Conservation (phyloP, 2,113 vertebrate species). For the Planiliza haematocheilus region DNA sequence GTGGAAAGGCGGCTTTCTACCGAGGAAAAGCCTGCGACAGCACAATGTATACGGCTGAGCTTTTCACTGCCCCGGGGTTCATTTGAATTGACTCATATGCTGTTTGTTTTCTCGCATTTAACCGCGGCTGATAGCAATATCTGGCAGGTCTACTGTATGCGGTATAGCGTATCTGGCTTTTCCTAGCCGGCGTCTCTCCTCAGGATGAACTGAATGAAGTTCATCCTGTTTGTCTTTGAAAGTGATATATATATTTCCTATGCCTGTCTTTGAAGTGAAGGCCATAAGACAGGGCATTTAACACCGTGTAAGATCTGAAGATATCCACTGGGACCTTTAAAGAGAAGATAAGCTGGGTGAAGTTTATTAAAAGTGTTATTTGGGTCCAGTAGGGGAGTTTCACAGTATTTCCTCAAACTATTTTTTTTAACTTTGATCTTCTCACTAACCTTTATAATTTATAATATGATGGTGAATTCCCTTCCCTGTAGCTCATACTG, state of each 20-base stretch:
- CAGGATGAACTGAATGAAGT: not conserved
- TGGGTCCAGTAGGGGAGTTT: not conserved
- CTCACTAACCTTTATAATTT: too few species aligned
- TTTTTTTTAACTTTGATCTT: too few species aligned
- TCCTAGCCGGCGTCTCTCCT: slow-evolving; percentile 7
- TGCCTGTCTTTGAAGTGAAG: slow-evolving; percentile 9
- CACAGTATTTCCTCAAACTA: not conserved
- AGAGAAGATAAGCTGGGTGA: not conserved
- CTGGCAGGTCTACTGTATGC: slow-evolving; percentile 8
- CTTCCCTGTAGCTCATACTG: too few species aligned
- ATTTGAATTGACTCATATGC: slow-evolving; percentile 53
- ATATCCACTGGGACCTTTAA: not conserved
- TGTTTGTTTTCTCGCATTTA: slow-evolving; percentile 54
- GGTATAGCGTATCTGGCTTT: slow-evolving; percentile 17
- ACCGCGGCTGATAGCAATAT: slow-evolving; percentile 43
- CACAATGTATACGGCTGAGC: slow-evolving; percentile 40
- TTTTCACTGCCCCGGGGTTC: slow-evolving; percentile 39
- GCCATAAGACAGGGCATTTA: not conserved
- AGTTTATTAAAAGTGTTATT: not conserved
- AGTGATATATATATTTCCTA: not conserved
- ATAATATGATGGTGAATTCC: too few species aligned
- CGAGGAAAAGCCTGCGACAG: slow-evolving; percentile 40
- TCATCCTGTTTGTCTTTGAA: slow-evolving; percentile 13
- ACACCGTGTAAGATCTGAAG: not conserved
- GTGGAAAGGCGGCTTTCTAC: slow-evolving; percentile 38